phyloP scores from a whole-genome alignment of 2,113 vertebrate species.

The Thomomys bottae region DNA sequence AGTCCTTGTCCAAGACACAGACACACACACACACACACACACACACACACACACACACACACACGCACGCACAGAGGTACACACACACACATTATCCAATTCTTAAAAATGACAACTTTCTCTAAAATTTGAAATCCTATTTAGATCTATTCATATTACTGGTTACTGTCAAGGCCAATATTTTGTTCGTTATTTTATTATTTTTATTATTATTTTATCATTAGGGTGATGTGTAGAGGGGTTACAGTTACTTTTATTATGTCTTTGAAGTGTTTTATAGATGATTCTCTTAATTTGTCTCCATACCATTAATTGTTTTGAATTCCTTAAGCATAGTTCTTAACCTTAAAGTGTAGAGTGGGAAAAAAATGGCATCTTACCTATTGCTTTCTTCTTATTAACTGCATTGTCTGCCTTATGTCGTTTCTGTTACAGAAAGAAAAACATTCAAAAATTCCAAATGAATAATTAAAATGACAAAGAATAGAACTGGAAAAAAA shows the following conservation, averaged over 20 bases:
- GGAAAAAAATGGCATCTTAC: conserved; percentile 83
- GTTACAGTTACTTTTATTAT: no score
- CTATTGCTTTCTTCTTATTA: conserved; percentile 98
- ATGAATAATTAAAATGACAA: conserved; percentile 10
- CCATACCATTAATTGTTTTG: neutral
- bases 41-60: no score
- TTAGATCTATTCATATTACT: neutral
- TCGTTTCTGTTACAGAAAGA: conserved; percentile 91
- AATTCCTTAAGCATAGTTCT: neutral
- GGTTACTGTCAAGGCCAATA: neutral
- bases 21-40: no score
- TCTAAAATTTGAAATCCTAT: neutral
- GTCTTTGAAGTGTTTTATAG: conserved; percentile 17
- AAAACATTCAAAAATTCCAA: conserved; percentile 61
- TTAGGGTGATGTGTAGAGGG: no score
- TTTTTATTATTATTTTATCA: neutral
- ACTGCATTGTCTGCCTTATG: conserved; percentile 98
- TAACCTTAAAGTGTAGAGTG: neutral
- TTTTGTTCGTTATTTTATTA: neutral
- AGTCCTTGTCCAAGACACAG: no score
- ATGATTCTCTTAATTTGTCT: neutral
- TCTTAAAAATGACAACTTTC: no score
- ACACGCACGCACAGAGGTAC: no score
- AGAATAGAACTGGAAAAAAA: neutral
- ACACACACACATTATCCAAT: no score